Evolutionary conservation across 1,140 invertebrate species (phyloP), one percentile per base, ranked within the genome.

Genomic region (Oreohelix idahoensis): DNA sequence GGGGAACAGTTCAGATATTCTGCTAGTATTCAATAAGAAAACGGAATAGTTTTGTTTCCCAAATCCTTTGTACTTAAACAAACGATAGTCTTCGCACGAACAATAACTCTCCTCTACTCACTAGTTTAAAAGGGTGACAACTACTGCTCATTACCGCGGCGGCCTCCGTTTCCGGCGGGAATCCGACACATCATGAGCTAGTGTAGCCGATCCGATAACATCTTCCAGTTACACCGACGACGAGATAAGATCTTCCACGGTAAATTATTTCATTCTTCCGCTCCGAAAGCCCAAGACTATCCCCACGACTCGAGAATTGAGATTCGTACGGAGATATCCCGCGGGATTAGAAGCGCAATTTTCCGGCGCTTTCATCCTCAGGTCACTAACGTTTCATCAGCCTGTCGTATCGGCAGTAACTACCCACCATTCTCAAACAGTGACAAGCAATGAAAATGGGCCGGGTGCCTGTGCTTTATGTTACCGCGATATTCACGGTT

Each of bases 261-360:
- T 74, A 74, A 74, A 74, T 74, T 38, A 74, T 74, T 74, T 42
- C 42, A 74, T 74, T 74, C 15, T 74, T 38, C 23, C 23, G 36
- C 71, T 23, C 38, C 17, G 11, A 38, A 39, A 74, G 32, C 38
- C 20, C 26, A 8, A n/a, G 71, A n/a, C 23, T 2, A 42, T n/a
- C 71, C 2, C 36, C 1, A 2, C 26, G 42, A 49, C 26, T 13
- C 1, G 38, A 39, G 42, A 35, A 49, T 49, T 74, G 38, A 42
- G 71, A 74, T 74, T 39, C 17, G 23, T 20, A 20, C 71, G 5
- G 2, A 42, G 71, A 74, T 74, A 74, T 38, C 38, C 38, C 4
- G 15, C 4, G 4, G 71, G 71, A 74, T 74, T 74, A 74, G 26
- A 39, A 74, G 38, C 26, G 38, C 38, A 74, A 42, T 74, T 49